Evolutionary conservation across 2,113 vertebrate species (phyloP), one percentile per base, ranked within the genome.

Genomic region (Agapornis roseicollis): DNA sequence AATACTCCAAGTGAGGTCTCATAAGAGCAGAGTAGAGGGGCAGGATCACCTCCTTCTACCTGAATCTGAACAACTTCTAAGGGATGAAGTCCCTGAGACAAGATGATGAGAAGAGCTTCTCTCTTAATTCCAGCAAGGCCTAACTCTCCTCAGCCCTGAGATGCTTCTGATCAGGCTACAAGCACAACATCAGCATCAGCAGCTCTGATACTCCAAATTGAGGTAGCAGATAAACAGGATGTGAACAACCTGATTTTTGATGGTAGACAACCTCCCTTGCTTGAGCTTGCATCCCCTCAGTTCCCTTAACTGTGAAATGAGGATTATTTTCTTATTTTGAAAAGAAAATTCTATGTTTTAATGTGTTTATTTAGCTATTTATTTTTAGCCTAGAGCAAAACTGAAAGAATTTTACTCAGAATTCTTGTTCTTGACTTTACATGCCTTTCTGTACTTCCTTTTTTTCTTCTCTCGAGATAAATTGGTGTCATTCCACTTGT

Each of bases 401-500:
- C 3, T 24, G 29, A 28, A 42, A 82, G 7, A 80, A 83, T 78
- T 89, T 74, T 56, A 35, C 44, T 83, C 37, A 37, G 55, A 88
- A 77, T 19, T 87, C 49, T 85, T 80, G 6, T 63, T 95, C 87
- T 58, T 90, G 28, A 18, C 4, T 85, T 96, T 80, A 84, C 31
- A 41, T 88, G 42, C 8, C 9, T 9, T 17, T 10, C 39, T 39
- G 39, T 78, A 17, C 90, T 85, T 80, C 16, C 39, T 83, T 60
- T 84, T 89, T 93, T 95, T n/a, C 60, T 88, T 88, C 49, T 74
- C 33, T 87, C 39, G 81, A 88, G 76, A 86, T 85, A 88, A 94
- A 94, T 91, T 44, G 55, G 33, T 89, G 61, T 81, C 47, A 89
- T 96, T 95, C 88, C 82, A 80, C 61, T 92, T 89, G 56, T 79